Evolutionary conservation across 2,888 invertebrate genomes (phyloP).

Genomic region (Fragum sueziense): DNA sequence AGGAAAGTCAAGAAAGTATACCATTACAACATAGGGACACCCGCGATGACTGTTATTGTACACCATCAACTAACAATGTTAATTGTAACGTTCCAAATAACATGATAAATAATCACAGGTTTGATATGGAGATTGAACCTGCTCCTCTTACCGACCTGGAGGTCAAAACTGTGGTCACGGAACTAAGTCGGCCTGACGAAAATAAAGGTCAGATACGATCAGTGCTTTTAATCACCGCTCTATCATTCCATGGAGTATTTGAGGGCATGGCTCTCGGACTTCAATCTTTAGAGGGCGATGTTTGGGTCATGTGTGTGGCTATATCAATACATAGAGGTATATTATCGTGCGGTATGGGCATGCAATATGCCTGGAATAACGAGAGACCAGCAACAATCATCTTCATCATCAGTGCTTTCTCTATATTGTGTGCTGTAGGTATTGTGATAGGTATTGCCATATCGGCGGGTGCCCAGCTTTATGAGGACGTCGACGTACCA

Average conservation of each 20-base stretch:
- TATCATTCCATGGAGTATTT: slow-evolving; percentile 77
- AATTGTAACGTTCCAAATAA: not conserved
- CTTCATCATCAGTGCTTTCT: slow-evolving; percentile 73
- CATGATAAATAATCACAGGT: slow-evolving; percentile 26
- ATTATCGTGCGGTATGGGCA: slow-evolving; percentile 74
- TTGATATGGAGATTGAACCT: slow-evolving; percentile 63
- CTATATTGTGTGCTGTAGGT: slow-evolving; percentile 73
- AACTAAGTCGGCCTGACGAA: slow-evolving; percentile 70
- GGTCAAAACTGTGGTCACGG: slow-evolving; percentile 73
- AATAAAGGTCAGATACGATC: slow-evolving; percentile 73
- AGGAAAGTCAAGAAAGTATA: slow-evolving; percentile 29
- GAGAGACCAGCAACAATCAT: slow-evolving; percentile 73
- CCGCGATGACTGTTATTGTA: slow-evolving; percentile 36
- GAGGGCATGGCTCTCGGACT: slow-evolving; percentile 77
- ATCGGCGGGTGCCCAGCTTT: slow-evolving; percentile 75
- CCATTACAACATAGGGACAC: slow-evolving; percentile 30
- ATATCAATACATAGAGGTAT: slow-evolving; percentile 74
- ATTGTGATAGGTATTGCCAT: slow-evolving; percentile 74
- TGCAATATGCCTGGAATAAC: slow-evolving; percentile 72
- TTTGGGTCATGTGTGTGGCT: slow-evolving; percentile 76
- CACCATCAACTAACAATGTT: not conserved
- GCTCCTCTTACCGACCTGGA: slow-evolving; percentile 69
- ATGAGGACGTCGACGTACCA: slow-evolving; percentile 74
- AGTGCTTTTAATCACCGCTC: slow-evolving; percentile 72
- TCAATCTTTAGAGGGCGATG: slow-evolving; percentile 72